Evolutionary conservation across 2,888 invertebrate genomes (phyloP).

Genomic region (Diloba caeruleocephala): DNA sequence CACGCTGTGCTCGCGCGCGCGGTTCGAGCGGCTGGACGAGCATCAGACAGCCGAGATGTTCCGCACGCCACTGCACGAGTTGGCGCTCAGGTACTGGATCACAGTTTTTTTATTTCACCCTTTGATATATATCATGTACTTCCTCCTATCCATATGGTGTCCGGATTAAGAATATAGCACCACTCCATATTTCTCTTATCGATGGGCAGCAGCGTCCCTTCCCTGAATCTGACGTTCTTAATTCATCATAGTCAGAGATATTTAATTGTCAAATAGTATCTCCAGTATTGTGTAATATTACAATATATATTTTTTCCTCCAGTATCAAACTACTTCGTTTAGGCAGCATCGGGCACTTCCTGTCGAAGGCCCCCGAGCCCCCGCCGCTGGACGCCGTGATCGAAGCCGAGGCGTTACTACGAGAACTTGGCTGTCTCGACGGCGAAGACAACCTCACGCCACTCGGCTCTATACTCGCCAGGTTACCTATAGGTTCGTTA

Average conservation of each 20-base stretch:
- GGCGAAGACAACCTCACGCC: conserved; percentile 96
- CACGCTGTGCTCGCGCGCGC: conserved; percentile 95
- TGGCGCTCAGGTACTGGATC: conserved; percentile 94
- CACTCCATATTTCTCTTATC: no score
- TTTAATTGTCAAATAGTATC: no score
- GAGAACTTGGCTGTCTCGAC: conserved; percentile 98
- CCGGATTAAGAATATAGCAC: no score
- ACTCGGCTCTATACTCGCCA: conserved; percentile 97
- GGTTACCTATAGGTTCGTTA: conserved; percentile 93
- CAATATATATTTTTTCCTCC: conserved; percentile 18
- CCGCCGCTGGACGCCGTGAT: conserved; percentile 99
- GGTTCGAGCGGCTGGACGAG: conserved; percentile 93
- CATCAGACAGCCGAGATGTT: conserved; percentile 99
- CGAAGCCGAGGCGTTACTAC: conserved; percentile 96
- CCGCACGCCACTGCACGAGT: conserved; percentile 98
- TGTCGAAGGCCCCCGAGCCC: conserved; percentile 98
- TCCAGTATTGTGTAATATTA: no score
- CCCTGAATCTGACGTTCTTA: no score
- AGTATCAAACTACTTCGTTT: conserved; percentile 93
- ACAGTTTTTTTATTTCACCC: no score
- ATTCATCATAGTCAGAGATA: no score
- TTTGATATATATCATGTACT: no score
- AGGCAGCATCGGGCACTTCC: conserved; percentile 97
- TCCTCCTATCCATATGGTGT: no score
- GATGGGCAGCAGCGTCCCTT: no score